Evolutionary conservation across 2,888 invertebrate species (phyloP).

Genomic region (Julus scanicus): DNA sequence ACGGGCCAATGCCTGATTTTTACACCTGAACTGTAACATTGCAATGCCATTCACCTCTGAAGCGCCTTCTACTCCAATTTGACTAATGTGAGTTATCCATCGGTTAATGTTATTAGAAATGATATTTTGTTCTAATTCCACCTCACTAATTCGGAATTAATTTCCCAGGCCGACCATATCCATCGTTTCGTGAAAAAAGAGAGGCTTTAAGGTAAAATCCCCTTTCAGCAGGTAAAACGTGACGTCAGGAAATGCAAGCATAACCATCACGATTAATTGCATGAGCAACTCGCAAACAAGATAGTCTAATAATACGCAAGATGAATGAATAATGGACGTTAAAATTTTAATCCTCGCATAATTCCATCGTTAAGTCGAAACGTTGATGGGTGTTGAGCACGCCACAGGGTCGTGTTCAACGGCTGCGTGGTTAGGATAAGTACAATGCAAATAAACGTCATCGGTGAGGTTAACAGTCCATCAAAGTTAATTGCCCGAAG

Average conservation of each 20-base stretch:
- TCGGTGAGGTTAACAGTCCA: background rate
- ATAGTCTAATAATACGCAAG: background rate
- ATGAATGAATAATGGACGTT: background rate
- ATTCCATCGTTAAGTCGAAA: constrained; percentile 25
- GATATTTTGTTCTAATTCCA: background rate
- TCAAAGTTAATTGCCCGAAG: too few species aligned
- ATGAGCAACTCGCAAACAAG: background rate
- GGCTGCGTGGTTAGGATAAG: background rate
- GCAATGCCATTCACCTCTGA: too few species aligned
- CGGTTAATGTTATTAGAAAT: background rate
- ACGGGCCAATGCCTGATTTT: too few species aligned
- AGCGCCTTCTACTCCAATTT: background rate
- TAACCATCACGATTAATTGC: background rate
- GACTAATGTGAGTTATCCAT: background rate
- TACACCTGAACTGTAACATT: too few species aligned
- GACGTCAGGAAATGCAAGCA: background rate
- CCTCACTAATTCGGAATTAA: background rate
- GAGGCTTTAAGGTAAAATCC: background rate
- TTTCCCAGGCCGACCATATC: background rate
- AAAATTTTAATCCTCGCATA: constrained; percentile 26
- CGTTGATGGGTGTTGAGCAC: background rate
- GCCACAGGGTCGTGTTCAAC: background rate
- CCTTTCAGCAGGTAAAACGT: background rate
- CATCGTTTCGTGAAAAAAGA: background rate
- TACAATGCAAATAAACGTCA: background rate